Evolutionary conservation across 2,797 vertebrate genomes (phyloP).

Genomic region (Anguilla obscura): DNA sequence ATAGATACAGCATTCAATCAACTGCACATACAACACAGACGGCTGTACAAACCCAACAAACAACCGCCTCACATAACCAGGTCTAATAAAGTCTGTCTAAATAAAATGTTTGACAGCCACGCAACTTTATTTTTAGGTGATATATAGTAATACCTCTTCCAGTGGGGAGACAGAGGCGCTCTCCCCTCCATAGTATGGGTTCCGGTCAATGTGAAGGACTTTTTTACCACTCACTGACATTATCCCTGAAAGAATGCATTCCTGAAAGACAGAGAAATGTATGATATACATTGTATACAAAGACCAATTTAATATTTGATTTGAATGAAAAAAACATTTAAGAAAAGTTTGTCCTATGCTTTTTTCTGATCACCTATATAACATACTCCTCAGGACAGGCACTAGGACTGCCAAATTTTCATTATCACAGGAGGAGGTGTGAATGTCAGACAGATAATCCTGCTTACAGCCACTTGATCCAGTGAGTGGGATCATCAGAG

Average conservation of each 20-base stretch:
- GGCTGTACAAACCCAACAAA: neutral
- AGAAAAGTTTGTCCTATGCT: neutral
- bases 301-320: neutral
- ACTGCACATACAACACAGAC: too few relatives aligned
- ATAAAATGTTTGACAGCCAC: too few relatives aligned
- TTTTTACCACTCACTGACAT: slow-evolving; percentile 71
- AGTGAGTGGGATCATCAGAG: neutral
- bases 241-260: slow-evolving; percentile 73
- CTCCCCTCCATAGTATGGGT: slow-evolving; percentile 69
- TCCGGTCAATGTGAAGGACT: slow-evolving; percentile 74
- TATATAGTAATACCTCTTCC: slow-evolving; percentile 62
- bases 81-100: neutral
- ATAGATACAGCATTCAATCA: too few relatives aligned
- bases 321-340: neutral
- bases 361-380: neutral
- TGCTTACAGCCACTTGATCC: slow-evolving; percentile 2
- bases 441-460: neutral
- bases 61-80: neutral
- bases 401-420: neutral
- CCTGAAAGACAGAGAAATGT: slow-evolving; percentile 56
- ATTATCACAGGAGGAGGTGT: neutral
- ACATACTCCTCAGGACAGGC: neutral
- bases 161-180: slow-evolving; percentile 69
- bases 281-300: neutral
- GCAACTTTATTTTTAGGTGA: neutral